A percentile compares a stretch with the other conserved stretches of the same genome.
phyloP scores from a whole-genome alignment of 2,797 vertebrate genomes.

The Australoheros facetus region DNA sequence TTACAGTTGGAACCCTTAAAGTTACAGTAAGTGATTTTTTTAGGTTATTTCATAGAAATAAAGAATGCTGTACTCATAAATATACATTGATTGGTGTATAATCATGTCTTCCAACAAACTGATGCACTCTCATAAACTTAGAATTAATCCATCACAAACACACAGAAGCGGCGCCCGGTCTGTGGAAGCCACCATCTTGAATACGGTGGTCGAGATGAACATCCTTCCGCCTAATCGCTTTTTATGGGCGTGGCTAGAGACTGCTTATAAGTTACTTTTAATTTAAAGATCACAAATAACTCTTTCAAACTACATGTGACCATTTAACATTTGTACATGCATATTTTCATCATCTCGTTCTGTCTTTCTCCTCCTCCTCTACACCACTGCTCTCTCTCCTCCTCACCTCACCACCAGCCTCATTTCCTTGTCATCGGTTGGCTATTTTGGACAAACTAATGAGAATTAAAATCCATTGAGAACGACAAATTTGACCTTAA shows the following conservation, averaged over 20 bases:
- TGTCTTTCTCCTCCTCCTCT: neutral
- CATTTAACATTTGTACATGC: neutral
- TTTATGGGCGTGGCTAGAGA: neutral
- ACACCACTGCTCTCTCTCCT: neutral
- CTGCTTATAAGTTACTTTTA: neutral
- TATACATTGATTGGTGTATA: no score
- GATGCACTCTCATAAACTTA: no score
- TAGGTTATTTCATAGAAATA: no score
- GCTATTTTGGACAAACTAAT: neutral
- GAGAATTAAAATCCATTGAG: neutral
- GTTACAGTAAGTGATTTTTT: neutral
- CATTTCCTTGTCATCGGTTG: no score
- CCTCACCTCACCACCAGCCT: no score
- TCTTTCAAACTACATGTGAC: neutral
- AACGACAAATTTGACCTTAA: neutral
- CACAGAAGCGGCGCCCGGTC: no score
- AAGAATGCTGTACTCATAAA: no score
- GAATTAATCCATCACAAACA: no score
- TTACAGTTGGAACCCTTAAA: neutral
- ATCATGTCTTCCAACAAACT: no score
- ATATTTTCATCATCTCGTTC: neutral
- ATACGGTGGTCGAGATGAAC: rapidly evolving
- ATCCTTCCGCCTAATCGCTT: rapidly evolving
- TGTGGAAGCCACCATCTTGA: neutral
- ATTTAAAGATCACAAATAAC: neutral